Conservation (phyloP, 2,797 vertebrate genomes). For the Pangasius djambal region DNA sequence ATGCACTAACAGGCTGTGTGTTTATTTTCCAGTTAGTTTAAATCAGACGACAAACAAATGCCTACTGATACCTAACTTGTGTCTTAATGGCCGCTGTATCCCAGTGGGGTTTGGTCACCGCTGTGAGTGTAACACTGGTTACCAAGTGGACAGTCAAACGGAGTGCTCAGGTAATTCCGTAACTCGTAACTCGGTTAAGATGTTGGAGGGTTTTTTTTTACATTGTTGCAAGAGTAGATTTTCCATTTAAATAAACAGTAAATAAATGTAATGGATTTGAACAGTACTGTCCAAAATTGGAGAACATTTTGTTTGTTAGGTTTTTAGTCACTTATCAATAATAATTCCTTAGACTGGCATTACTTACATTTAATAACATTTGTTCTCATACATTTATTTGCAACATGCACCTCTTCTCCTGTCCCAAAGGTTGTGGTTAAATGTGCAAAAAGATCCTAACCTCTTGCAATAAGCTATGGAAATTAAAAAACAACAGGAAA, state of each 20-base stretch:
- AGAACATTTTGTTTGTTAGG: neutral
- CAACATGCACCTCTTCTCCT: neutral
- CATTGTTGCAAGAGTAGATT: neutral
- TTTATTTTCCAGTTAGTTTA: slow-evolving; percentile 67
- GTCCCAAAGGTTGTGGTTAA: neutral
- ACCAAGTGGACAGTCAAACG: slow-evolving; percentile 71
- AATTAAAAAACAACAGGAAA: neutral
- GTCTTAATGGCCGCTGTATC: slow-evolving; percentile 76
- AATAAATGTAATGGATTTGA: neutral
- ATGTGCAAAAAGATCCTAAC: neutral
- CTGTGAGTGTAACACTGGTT: slow-evolving; percentile 77
- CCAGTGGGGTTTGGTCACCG: slow-evolving; percentile 71
- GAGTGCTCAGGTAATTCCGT: slow-evolving; percentile 73
- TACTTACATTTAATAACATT: neutral
- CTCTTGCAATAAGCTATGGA: neutral
- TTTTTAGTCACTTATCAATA: neutral
- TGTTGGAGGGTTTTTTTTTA: neutral
- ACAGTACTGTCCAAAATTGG: neutral
- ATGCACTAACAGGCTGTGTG: neutral
- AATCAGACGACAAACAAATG: slow-evolving; percentile 77
- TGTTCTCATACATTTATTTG: neutral
- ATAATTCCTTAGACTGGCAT: neutral
- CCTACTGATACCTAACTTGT: slow-evolving; percentile 72
- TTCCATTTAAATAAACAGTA: neutral
- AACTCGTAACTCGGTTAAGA: neutral